Evolutionary conservation across 2,797 vertebrate genomes (phyloP).

Genomic region (Phalanger gymnotis): DNA sequence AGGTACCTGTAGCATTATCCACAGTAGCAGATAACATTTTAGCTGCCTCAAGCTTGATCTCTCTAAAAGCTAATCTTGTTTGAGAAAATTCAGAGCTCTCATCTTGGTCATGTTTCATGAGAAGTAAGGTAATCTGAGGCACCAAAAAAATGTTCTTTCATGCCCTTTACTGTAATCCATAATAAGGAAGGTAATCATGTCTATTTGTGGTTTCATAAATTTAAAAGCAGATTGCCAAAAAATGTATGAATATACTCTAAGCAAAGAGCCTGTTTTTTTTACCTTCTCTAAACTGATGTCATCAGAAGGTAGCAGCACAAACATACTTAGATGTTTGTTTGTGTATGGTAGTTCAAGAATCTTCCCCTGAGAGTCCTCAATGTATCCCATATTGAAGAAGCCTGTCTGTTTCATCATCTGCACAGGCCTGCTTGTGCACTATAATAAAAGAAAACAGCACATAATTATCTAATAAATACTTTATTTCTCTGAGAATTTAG

Average conservation of each 20-base stretch:
- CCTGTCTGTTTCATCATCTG: slow-evolving; percentile 82
- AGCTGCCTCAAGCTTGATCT: not conserved
- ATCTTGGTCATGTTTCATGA: not conserved
- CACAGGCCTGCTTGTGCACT: slow-evolving; percentile 78
- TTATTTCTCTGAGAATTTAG: not conserved
- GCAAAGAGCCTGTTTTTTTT: not conserved
- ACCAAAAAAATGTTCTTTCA: not conserved
- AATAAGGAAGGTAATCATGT: not conserved
- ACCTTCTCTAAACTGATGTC: slow-evolving; percentile 77
- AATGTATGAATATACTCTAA: rapidly evolving
- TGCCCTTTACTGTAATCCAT: rapidly evolving
- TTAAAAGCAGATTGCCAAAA: not conserved
- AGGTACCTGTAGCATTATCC: not conserved
- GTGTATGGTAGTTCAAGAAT: slow-evolving; percentile 82
- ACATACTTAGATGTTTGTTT: slow-evolving; percentile 77
- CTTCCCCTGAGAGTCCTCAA: slow-evolving; percentile 69
- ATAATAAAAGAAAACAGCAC: slow-evolving; percentile 38
- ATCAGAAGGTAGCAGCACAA: slow-evolving; percentile 81
- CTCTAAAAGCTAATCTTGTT: not conserved
- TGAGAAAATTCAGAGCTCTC: not conserved
- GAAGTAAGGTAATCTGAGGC: rapidly evolving
- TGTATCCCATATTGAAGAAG: slow-evolving; percentile 63
- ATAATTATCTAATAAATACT: not conserved
- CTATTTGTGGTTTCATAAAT: not conserved
- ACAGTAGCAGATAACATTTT: not conserved